phyloP scores from a whole-genome alignment of 2,797 vertebrate species.

The Chlorospingus flavigularis region DNA sequence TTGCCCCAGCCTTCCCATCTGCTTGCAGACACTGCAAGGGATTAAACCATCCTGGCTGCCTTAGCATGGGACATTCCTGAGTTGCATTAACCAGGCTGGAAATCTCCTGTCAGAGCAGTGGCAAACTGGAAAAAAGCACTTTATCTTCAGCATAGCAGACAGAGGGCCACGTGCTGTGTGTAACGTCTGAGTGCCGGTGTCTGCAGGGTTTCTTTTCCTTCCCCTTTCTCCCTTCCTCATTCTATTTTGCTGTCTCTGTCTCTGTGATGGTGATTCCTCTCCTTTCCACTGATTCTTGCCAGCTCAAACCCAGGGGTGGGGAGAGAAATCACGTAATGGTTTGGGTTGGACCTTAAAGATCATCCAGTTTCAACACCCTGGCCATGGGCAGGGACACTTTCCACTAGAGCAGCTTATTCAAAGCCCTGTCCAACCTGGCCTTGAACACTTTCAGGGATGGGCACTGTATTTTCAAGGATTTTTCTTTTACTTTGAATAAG shows the following conservation, averaged over 20 bases:
- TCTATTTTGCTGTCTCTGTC: background rate
- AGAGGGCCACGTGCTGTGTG: background rate
- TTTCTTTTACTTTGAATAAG: background rate
- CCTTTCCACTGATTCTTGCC: fast-evolving
- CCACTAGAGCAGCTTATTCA: background rate
- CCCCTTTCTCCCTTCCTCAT: background rate
- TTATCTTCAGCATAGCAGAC: background rate
- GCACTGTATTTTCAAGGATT: background rate
- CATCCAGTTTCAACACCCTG: background rate
- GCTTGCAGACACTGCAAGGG: background rate
- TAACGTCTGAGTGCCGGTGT: background rate
- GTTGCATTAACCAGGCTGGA: slow-evolving; percentile 24
- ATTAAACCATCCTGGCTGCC: slow-evolving; percentile 4
- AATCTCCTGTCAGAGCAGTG: background rate
- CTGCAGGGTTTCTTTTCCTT: background rate
- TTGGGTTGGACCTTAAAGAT: background rate
- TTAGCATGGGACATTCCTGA: slow-evolving; percentile 15
- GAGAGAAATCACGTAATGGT: background rate
- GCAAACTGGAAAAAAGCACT: background rate
- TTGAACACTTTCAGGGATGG: background rate
- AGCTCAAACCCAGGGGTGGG: background rate
- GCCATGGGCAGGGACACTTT: background rate
- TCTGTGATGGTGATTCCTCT: background rate
- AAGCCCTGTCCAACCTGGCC: background rate
- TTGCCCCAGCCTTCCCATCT: fast-evolving